Percentiles rank a stretch among this genome's conserved stretches.
phyloP scores from a whole-genome alignment of 2,888 invertebrate species.

The Formica aserva region DNA sequence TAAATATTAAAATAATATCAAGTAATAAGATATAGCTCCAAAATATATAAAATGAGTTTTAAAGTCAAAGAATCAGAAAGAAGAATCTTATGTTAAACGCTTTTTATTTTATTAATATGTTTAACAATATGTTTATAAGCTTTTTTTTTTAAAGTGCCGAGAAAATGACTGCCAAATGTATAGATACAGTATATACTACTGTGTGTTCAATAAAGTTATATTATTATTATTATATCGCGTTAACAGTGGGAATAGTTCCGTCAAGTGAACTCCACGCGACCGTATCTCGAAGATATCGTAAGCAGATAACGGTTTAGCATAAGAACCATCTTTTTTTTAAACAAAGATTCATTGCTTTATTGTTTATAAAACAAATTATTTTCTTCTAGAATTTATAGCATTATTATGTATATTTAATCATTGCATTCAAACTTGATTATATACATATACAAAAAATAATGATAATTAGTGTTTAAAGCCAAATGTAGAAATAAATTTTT shows the following conservation, averaged over 20 bases:
- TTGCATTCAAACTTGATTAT: not conserved
- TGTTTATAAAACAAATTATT: not conserved
- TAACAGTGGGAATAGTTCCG: not conserved
- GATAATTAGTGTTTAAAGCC: not conserved
- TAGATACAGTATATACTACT: not conserved
- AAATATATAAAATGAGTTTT: conserved; percentile 1
- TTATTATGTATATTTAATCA: too few relatives aligned
- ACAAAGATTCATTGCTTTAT: not conserved
- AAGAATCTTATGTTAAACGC: not conserved
- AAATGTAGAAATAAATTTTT: not conserved
- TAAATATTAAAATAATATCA: not conserved
- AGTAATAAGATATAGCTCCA: not conserved
- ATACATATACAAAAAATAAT: not conserved
- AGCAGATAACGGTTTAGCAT: not conserved
- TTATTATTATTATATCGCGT: not conserved
- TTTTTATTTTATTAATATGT: not conserved
- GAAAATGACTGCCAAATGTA: not conserved
- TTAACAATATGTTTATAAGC: not conserved
- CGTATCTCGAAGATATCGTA: not conserved
- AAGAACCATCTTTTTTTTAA: not conserved
- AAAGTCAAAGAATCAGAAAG: not conserved
- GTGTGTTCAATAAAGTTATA: not conserved
- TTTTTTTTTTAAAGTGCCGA: not conserved
- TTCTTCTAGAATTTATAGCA: too few relatives aligned
- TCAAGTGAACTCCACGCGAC: not conserved